A percentile compares a stretch with the other conserved stretches of the same genome.
These are phyloP conservation scores for Acholoe squamosa DNA, from an alignment of 2,888 invertebrate genomes.

Conservation along the genomic window DNA sequence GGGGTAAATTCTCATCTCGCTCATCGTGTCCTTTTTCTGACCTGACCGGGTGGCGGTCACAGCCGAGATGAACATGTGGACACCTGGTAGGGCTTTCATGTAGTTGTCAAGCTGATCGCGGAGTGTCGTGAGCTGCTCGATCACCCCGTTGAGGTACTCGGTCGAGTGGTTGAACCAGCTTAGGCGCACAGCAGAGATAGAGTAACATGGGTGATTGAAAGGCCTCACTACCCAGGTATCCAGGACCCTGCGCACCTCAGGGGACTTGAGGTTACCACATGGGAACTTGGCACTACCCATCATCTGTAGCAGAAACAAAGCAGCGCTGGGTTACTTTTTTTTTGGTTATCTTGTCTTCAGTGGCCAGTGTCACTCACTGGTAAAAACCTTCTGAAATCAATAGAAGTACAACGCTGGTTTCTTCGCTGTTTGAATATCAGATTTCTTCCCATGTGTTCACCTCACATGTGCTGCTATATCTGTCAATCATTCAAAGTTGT, in stretches of 20 bases:
- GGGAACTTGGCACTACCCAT: background rate
- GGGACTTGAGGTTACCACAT: background rate
- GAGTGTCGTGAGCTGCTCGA: background rate
- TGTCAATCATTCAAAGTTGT: too few species aligned
- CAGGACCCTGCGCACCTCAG: background rate
- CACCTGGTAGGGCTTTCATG: background rate
- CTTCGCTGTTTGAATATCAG: too few species aligned
- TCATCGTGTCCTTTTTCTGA: background rate
- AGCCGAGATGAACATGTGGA: conserved; percentile 31
- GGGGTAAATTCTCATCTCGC: conserved; percentile 3
- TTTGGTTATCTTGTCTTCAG: background rate
- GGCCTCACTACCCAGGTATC: background rate
- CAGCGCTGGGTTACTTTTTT: background rate
- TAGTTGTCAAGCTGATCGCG: conserved; percentile 36
- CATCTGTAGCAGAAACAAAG: conserved; percentile 38
- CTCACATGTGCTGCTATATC: too few species aligned
- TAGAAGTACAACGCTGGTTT: background rate
- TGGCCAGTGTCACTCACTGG: background rate
- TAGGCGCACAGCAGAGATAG: conserved; percentile 22
- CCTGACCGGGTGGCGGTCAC: conserved; percentile 11
- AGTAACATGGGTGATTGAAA: background rate
- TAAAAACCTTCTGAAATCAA: background rate
- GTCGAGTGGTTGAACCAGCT: conserved; percentile 46
- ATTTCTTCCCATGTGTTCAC: too few species aligned
- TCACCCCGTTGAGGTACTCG: conserved; percentile 31